phyloP scores from a whole-genome alignment of 1,140 invertebrate species.

The Anastatus disparis region DNA sequence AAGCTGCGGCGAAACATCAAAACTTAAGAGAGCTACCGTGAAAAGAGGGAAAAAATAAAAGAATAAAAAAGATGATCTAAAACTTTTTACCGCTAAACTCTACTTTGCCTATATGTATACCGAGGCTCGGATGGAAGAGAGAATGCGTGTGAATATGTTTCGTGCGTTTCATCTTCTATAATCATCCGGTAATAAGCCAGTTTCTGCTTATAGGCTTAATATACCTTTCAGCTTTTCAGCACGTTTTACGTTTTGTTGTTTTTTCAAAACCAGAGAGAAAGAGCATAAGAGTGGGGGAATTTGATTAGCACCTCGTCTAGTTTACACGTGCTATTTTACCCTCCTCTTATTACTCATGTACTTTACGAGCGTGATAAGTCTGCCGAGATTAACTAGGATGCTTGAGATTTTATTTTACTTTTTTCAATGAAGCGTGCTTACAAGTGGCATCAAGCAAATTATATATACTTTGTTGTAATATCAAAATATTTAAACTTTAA shows the following conservation, averaged over 20 bases:
- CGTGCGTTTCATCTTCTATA: constrained; percentile 15
- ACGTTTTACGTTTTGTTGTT: too few species aligned
- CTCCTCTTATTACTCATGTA: not conserved
- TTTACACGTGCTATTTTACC: not conserved
- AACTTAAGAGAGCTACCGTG: not conserved
- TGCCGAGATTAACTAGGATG: not conserved
- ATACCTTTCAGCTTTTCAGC: too few species aligned
- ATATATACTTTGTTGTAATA: too few species aligned
- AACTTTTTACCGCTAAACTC: too few species aligned
- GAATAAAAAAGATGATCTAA: too few species aligned
- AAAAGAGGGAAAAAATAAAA: too few species aligned
- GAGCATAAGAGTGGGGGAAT: not conserved
- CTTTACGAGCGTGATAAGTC: not conserved
- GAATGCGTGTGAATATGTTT: constrained; percentile 1
- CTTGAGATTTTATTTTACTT: too few species aligned
- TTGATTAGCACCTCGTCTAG: constrained; percentile 16
- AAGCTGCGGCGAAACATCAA: constrained; percentile 1
- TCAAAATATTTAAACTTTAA: too few species aligned
- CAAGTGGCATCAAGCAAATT: too few species aligned
- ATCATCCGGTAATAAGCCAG: constrained; percentile 34
- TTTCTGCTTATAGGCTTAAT: not conserved
- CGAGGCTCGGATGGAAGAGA: constrained; percentile 39
- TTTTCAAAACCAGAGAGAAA: too few species aligned
- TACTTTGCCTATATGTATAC: not conserved
- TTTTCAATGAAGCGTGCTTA: too few species aligned